These are phyloP conservation scores for Chelonia mydas DNA, from an alignment of 2,797 vertebrate genomes.

Conservation along the genomic window DNA sequence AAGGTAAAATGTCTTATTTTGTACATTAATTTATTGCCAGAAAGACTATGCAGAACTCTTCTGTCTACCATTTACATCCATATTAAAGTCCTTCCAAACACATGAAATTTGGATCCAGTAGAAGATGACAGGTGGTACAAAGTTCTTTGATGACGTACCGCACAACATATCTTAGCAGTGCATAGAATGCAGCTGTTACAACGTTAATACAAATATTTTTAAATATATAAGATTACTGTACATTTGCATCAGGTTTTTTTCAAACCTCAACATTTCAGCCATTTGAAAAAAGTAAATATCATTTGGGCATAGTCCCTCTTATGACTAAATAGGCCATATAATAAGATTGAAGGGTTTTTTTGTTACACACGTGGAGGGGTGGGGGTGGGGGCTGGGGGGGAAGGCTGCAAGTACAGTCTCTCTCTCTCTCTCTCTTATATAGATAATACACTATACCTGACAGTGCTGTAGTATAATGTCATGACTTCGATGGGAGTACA, in stretches of 20 bases:
- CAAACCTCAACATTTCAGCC: conserved; percentile 19
- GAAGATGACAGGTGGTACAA: conserved; percentile 65
- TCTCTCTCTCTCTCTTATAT: not conserved
- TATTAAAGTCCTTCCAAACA: conserved; percentile 11
- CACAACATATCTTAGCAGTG: conserved; percentile 53
- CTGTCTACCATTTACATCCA: conserved; percentile 23
- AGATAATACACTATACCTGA: too few relatives aligned
- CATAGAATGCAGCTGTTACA: conserved; percentile 61
- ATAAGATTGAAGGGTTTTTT: not conserved
- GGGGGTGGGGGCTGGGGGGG: not conserved
- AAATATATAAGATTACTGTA: conserved; percentile 40
- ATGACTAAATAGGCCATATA: conserved; percentile 38
- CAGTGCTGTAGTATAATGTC: accelerated
- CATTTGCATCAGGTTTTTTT: conserved; percentile 46
- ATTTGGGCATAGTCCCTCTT: conserved; percentile 15
- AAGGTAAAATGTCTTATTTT: conserved; percentile 33
- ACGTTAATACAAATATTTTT: conserved; percentile 73
- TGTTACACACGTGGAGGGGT: not conserved
- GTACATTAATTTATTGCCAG: conserved; percentile 26
- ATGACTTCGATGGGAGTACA: accelerated
- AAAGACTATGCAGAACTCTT: conserved; percentile 44
- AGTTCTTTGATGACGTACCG: conserved; percentile 68
- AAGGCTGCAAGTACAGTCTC: not conserved
- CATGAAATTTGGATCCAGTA: conserved; percentile 46
- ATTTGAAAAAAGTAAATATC: not conserved